These are phyloP conservation scores for Drosophila tanythrix DNA, from an alignment of 2,888 invertebrate species.

Conservation along the genomic window DNA sequence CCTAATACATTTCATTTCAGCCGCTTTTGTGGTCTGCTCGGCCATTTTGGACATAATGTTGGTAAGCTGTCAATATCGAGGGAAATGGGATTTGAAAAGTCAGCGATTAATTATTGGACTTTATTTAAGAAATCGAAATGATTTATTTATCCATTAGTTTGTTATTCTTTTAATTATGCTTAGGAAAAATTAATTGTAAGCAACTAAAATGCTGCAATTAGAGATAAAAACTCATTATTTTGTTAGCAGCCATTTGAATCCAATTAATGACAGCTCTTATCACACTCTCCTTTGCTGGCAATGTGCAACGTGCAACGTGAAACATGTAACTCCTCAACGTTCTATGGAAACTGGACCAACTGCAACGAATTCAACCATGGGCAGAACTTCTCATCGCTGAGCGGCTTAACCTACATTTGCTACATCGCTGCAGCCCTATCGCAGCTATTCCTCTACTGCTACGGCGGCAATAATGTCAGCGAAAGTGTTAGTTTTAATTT, in stretches of 20 bases:
- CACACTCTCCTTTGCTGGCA: constrained; percentile 11
- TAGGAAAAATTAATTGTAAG: not conserved
- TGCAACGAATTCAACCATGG: constrained; percentile 9
- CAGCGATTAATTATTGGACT: too few relatives aligned
- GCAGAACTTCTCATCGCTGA: constrained; percentile 81
- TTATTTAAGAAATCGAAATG: not conserved
- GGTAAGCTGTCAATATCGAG: constrained; percentile 64
- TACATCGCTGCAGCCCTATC: constrained; percentile 81
- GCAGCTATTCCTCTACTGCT: constrained; percentile 82
- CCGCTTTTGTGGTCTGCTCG: constrained; percentile 82
- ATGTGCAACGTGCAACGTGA: not conserved
- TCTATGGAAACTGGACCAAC: constrained; percentile 14
- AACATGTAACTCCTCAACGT: not conserved
- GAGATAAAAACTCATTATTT: constrained; percentile 3
- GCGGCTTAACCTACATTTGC: constrained; percentile 78
- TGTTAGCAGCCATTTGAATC: constrained; percentile 16
- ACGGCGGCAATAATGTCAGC: constrained; percentile 81
- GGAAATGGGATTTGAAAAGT: not conserved
- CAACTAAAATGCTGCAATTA: constrained; percentile 14
- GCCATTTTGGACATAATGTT: constrained; percentile 83
- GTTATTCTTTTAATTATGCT: not conserved
- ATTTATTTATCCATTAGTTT: not conserved
- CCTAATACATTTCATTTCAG: constrained; percentile 83
- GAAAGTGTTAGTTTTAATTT: constrained; percentile 79
- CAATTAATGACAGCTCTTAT: constrained; percentile 50